These are phyloP conservation scores for Eupristina koningsbergeri DNA, from an alignment of 1,140 invertebrate genomes.

Conservation along the genomic window DNA sequence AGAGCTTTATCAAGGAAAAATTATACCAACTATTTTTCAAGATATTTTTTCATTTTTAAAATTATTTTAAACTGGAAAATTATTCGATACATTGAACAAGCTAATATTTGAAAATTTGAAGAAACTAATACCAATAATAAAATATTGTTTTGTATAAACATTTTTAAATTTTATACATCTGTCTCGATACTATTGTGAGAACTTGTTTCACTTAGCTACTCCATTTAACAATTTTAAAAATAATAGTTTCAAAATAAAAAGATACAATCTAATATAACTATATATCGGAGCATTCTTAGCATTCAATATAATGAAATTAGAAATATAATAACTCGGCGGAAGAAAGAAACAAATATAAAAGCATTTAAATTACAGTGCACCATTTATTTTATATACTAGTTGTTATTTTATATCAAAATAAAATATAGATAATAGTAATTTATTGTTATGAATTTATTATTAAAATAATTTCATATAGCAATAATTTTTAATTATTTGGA, in stretches of 20 bases:
- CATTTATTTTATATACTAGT: background rate
- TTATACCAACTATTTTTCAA: too few species aligned
- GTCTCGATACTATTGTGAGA: background rate
- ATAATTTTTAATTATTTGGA: background rate
- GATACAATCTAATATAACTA: background rate
- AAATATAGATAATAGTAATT: background rate
- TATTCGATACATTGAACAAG: background rate
- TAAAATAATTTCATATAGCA: background rate
- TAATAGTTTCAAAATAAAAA: constrained; percentile 3
- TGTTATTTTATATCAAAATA: background rate
- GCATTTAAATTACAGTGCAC: background rate
- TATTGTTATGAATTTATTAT: background rate
- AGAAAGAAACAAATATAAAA: background rate
- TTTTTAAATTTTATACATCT: background rate
- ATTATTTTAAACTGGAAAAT: background rate
- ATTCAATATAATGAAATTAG: background rate
- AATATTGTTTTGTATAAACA: background rate
- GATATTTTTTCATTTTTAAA: background rate
- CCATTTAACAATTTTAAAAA: background rate
- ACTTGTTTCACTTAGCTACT: constrained; percentile 38
- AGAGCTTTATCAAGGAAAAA: too few species aligned
- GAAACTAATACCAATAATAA: too few species aligned
- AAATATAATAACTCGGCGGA: background rate
- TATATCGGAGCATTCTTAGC: background rate
- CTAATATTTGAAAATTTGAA: too few species aligned